A percentile compares a stretch with the other conserved stretches of the same genome.
phyloP scores from a whole-genome alignment of 2,113 vertebrate species.

The Mesoclemmys tuberculata region DNA sequence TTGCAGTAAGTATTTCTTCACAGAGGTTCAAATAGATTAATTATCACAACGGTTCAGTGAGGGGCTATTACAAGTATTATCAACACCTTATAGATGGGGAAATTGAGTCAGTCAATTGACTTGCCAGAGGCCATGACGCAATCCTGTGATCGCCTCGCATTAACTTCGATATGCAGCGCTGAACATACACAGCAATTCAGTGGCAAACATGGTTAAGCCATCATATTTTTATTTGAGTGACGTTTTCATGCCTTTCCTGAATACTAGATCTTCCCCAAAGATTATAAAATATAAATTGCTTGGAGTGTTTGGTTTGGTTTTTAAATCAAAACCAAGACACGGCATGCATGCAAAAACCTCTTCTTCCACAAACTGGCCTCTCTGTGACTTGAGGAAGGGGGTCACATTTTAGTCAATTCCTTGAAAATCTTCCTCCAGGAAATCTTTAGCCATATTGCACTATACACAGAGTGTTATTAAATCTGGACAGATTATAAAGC shows the following conservation, averaged over 20 bases:
- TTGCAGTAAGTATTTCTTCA: not conserved
- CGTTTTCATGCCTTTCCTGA: constrained; percentile 45
- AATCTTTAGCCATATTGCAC: not conserved
- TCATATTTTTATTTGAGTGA: constrained; percentile 19
- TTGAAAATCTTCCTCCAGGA: not conserved
- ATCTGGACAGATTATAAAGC: not conserved
- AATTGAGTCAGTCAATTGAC: not conserved
- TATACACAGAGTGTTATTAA: not conserved
- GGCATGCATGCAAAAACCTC: not conserved
- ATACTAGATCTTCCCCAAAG: constrained; percentile 26
- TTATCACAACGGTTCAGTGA: not conserved
- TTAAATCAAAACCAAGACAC: not conserved
- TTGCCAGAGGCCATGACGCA: constrained; percentile 9
- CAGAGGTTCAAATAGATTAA: constrained; percentile 16
- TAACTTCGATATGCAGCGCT: not conserved
- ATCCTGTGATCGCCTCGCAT: not conserved
- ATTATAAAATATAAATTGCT: constrained; percentile 25
- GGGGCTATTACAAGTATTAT: not conserved
- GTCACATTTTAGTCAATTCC: constrained; percentile 1
- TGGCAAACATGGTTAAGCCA: constrained; percentile 11
- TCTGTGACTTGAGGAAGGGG: not conserved
- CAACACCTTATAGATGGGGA: not conserved
- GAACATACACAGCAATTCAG: not conserved
- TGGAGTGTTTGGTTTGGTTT: not conserved
- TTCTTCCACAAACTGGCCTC: not conserved